Evolutionary conservation across 35 echinoderm and acorn worm genomes (phyloP).

Genomic region (Apostichopus californicus): DNA sequence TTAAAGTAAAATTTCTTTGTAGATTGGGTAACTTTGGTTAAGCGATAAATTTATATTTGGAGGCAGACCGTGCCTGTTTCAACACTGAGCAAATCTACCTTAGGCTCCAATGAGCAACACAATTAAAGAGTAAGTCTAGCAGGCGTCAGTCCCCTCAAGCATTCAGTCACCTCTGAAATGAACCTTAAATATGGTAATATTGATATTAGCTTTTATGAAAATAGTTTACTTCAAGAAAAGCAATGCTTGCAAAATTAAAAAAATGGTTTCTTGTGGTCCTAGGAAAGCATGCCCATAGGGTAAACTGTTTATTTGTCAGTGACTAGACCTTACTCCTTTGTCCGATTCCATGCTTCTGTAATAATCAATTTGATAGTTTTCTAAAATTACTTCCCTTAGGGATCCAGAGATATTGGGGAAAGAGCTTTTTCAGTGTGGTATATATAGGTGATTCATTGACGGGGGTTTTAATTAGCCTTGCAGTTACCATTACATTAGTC

Average conservation of each 20-base stretch:
- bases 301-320: conserved; percentile 13
- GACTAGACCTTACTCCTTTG: background rate
- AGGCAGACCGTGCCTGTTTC: background rate
- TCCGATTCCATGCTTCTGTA: conserved; percentile 19
- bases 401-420: background rate
- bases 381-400: conserved; percentile 26
- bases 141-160: conserved; percentile 25
- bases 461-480: conserved; percentile 2
- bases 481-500: background rate
- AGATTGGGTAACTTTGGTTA: background rate
- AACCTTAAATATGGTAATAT: conserved; percentile 45
- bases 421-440: background rate
- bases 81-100: background rate
- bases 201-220: conserved; percentile 44
- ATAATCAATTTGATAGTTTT: conserved; percentile 37
- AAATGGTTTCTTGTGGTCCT: conserved; percentile 26
- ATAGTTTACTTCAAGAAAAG: conserved; percentile 23
- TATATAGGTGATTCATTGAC: conserved; percentile 31
- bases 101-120: conserved; percentile 41
- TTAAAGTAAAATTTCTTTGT: conserved; percentile 1
- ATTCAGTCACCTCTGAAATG: conserved; percentile 33
- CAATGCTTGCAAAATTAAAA: conserved; percentile 25
- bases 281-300: conserved; percentile 21
- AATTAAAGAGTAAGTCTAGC: conserved; percentile 12
- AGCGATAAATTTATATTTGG: background rate